These are phyloP conservation scores for Tyria jacobaeae DNA, from an alignment of 2,888 invertebrate genomes.

Conservation along the genomic window DNA sequence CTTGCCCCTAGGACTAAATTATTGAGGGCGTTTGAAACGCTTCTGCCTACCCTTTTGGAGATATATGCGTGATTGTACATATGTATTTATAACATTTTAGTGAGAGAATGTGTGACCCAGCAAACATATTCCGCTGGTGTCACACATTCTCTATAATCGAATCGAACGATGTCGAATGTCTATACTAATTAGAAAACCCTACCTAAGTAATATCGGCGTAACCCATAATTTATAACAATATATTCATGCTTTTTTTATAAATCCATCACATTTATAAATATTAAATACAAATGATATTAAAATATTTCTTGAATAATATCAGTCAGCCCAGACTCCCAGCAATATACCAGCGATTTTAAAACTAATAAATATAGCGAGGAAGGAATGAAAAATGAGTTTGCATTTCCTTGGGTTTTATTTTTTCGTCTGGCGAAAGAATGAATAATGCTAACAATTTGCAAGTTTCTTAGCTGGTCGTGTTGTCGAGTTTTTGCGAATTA, in stretches of 20 bases:
- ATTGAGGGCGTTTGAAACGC: no score
- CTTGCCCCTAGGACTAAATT: no score
- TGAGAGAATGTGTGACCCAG: no score
- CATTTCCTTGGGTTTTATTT: not conserved
- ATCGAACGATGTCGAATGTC: no score
- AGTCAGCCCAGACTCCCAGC: not conserved
- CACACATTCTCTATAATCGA: no score
- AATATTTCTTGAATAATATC: not conserved
- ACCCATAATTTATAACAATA: not conserved
- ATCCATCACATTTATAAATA: not conserved
- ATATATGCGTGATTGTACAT: no score
- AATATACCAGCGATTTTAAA: conserved; percentile 4
- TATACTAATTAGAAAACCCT: no score
- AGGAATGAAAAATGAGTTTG: conserved; percentile 14
- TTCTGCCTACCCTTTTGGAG: no score
- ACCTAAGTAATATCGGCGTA: no score
- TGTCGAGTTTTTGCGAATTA: not conserved
- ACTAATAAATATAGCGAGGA: conserved; percentile 4
- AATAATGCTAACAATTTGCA: conserved; percentile 1
- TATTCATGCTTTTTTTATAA: not conserved
- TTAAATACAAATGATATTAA: conserved; percentile 1
- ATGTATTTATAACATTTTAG: no score
- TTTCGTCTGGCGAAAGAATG: conserved; percentile 9
- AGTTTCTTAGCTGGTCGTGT: not conserved
- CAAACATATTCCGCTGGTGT: no score